Percentiles rank a stretch among this genome's conserved stretches.
Conservation (phyloP, 2,888 invertebrate genomes). For the Drosophila algonquin region DNA sequence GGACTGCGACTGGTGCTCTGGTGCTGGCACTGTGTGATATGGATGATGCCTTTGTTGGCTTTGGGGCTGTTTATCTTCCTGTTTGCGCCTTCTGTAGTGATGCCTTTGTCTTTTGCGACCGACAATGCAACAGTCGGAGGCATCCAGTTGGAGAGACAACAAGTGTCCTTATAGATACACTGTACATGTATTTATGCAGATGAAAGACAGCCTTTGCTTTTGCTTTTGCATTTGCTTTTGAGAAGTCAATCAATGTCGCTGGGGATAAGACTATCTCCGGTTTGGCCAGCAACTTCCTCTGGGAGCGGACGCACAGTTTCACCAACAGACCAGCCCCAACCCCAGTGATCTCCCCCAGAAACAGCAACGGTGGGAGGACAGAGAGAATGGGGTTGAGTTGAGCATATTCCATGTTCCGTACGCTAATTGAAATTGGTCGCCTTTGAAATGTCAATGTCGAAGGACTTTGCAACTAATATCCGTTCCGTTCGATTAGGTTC, state of each 20-base stretch:
- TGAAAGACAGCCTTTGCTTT: conserved; percentile 15
- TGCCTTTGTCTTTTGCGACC: conserved; percentile 65
- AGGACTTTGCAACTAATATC: background rate
- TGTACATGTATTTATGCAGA: conserved; percentile 32
- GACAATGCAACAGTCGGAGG: conserved; percentile 54
- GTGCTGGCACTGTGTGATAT: conserved; percentile 30
- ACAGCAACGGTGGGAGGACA: conserved; percentile 1
- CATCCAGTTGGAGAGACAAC: conserved; percentile 38
- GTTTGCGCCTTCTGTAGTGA: conserved; percentile 65
- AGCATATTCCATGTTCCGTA: too few relatives aligned
- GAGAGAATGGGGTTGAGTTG: too few relatives aligned
- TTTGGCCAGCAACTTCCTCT: background rate
- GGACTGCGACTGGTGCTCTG: conserved; percentile 2
- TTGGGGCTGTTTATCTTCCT: conserved; percentile 26
- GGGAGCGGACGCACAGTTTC: background rate
- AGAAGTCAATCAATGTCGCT: conserved; percentile 69
- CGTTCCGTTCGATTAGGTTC: background rate
- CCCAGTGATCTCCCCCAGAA: background rate
- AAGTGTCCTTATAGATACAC: conserved; percentile 44
- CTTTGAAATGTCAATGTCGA: background rate
- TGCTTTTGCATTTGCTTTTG: conserved; percentile 53
- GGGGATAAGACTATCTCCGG: conserved; percentile 34
- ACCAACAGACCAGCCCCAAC: background rate
- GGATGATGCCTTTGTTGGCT: conserved; percentile 32
- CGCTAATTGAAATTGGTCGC: too few relatives aligned